A percentile compares a stretch with the other conserved stretches of the same genome.
Conservation (phyloP, 2,888 invertebrate species). For the Sphaeridia pumilis region DNA sequence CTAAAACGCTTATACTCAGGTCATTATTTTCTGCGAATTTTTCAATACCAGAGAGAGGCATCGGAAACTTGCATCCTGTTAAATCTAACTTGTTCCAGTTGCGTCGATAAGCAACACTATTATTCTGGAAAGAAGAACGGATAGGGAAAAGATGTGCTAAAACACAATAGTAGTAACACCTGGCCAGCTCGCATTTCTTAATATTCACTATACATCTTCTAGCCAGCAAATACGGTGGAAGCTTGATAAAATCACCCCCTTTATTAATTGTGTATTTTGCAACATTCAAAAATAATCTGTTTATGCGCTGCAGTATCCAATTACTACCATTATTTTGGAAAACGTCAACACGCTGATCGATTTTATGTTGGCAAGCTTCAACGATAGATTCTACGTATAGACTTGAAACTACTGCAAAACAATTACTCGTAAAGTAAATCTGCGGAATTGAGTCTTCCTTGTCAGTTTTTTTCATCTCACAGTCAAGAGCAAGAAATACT, state of each 20-base stretch:
- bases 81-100: not conserved
- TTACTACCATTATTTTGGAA: not conserved
- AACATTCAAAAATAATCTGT: not conserved
- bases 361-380: not conserved
- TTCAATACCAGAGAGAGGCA: not conserved
- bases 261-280: not conserved
- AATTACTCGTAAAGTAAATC: not conserved
- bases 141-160: not conserved
- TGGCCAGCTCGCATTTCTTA: not conserved
- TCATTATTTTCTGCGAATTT: not conserved
- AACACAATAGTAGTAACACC: not conserved
- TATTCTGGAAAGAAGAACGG: not conserved
- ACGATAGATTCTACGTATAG: not conserved
- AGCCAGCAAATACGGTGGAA: not conserved
- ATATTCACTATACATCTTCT: not conserved
- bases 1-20: not conserved
- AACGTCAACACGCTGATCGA: not conserved
- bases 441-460: not conserved
- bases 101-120: not conserved
- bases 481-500: not conserved
- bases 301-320: not conserved
- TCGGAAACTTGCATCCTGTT: not conserved
- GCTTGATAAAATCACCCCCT: not conserved
- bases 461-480: not conserved
- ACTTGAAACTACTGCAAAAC: not conserved